Base-by-base conservation (phyloP, 2,797 vertebrate genomes). In the Gouania willdenowi region DNA sequence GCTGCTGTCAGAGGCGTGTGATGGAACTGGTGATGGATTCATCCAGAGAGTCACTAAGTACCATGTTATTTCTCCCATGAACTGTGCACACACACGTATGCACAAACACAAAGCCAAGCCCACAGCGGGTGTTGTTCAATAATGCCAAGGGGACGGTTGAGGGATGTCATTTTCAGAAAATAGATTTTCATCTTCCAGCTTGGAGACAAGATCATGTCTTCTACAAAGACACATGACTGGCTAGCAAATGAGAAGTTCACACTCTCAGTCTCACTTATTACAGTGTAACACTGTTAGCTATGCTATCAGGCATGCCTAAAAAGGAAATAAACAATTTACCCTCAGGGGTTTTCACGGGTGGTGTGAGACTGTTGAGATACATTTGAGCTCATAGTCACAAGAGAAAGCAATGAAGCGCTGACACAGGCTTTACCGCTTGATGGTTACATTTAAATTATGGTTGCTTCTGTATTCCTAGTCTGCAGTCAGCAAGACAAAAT, bases 81-180 rank as follows among this genome's bases (percentile, higher is more conserved):
- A 40, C 32, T 20, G 12, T 6, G 12, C 33, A 23, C 25, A 31
- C 36, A 26, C 20, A 26, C 4, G 27, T 17, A 24, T 15, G 5
- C 3, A 19, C 5, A 1, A 27, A 66, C 58, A 50, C 35, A 59
- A 67, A 79, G 66, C 75, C 83, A 52, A 79, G 76, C 63, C 31
- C 52, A 28, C 27, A 47, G 26, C 5, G 1, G 46, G 32, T 28
- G 52, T 40, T 51, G 67, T 35, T 70, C 50, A 40, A 51, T 59
- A 73, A 66, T 35, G 28, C 31, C 57, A 41, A 37, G 44, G 28
- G 41, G 47, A 41, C 36, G 43, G 24, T 2, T 41, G 53, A 64
- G 31, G 29, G 28, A 65, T 65, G 65, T 56, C 61, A 67, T 46
- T 28, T 51, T 12, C 28, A 30, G 45, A 62, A 78, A 69, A 74